Base-by-base conservation (phyloP, 2,888 invertebrate genomes). In the Euphydryas editha region DNA sequence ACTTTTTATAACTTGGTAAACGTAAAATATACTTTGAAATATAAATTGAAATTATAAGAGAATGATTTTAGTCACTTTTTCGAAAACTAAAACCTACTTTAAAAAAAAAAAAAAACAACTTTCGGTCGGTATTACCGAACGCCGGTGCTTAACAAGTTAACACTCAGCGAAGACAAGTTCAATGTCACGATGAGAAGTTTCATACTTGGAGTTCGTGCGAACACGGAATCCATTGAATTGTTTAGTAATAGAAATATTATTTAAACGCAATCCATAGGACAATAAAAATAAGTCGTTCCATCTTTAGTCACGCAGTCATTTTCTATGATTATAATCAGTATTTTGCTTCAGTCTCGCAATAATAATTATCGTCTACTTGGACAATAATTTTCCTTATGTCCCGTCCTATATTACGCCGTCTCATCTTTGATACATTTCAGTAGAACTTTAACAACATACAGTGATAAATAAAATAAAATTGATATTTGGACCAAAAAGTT, bases 131-230 rank as follows among this genome's bases (percentile, higher is more conserved):
- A n/a, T 39, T 54, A 58, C 47, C 64, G 24, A 18, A 21, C 44
- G 20, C 20, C 42, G 46, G 13, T 11, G 2, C 30, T 30, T 36
- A n/a, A 49, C 39, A 15, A 21, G 46, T 55, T 59, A 59, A 59
- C 24, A 42, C 65, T 15, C 57, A 58, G 46, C 64, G 47, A n/a
- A 67, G 17, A 18, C 71, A 72, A 73, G 73, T 73, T 73, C 73
- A 73, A 71, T 68, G 73, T 71, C 69, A 71, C 68, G 72, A 72
- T 60, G 68, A 65, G 65, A 30, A 30, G 51, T 55, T 62, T 51
- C 18, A 62, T 58, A 44, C 60, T 47, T 42, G 58, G 37, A 47
- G 61, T 24, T 58, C 47, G 59, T 55, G 58, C 46, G 61, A 66
- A 62, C 61, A 47, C 65, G 56, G 64, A 68, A 62, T 63, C 57